Percentiles rank a stretch among this genome's conserved stretches.
Evolutionary conservation across 2,888 invertebrate genomes (phyloP).

Genomic region (Linnaemya tessellans): DNA sequence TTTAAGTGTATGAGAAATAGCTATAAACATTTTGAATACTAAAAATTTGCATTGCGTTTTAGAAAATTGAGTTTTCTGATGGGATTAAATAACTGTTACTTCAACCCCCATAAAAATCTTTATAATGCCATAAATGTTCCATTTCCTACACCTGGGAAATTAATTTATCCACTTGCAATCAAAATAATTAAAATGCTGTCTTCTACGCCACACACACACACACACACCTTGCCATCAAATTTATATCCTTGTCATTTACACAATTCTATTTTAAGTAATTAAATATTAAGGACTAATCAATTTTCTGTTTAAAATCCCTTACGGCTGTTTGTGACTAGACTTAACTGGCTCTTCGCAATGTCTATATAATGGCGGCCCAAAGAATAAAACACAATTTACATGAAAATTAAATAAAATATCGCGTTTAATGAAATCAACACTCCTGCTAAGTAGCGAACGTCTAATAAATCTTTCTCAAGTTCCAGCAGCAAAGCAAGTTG

Average conservation of each 20-base stretch:
- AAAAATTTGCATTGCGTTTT: no score
- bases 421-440: conserved; percentile 73
- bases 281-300: conserved; percentile 64
- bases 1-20: no score
- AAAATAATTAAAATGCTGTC: conserved; percentile 27
- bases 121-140: background rate
- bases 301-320: conserved; percentile 61
- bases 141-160: background rate
- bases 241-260: conserved; percentile 38
- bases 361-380: conserved; percentile 9
- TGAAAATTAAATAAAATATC: conserved; percentile 80
- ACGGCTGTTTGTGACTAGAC: conserved; percentile 63
- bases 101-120: background rate
- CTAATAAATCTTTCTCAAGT: conserved; percentile 48
- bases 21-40: no score
- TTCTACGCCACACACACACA: conserved; percentile 1
- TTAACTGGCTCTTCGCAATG: conserved; percentile 22
- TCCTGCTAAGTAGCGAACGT: conserved; percentile 16
- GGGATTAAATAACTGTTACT: no score
- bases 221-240: conserved; percentile 27
- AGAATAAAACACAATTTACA: conserved; percentile 74
- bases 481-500: conserved; percentile 38
- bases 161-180: conserved; percentile 13
- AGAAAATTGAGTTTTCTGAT: no score
- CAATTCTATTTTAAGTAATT: conserved; percentile 59